Evolutionary conservation across 2,113 vertebrate species (phyloP), one percentile per base, ranked within the genome.

Genomic region (Bagarius yarrelli): DNA sequence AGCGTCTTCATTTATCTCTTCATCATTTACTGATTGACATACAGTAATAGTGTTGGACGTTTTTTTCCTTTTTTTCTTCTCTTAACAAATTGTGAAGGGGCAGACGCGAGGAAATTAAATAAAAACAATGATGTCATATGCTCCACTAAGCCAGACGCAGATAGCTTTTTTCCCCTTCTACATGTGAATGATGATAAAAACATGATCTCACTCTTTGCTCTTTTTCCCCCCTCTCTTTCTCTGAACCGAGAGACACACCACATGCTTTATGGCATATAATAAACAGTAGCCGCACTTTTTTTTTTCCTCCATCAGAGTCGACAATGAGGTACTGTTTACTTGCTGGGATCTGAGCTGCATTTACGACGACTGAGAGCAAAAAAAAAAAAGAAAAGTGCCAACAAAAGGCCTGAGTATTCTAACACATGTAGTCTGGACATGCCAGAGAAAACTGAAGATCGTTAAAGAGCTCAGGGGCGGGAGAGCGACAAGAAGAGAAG

Each of bases 181-280:
- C 83, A 79, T 81, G 85, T 66, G 60, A 74, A 84, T 74, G 81
- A 84, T 81, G 83, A 86, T 85, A 85, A 86, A 88, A 84, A 79
- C 85, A 88, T 88, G 84, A 88, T 78, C 82, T 85, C 86, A 79
- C 80, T 71, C 79, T 59, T 67, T 74, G 82, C 57, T 81, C 88
- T 76, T 55, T 59, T 66, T 81, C 47, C 40, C 36, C 53, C 81
- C 80, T 44, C 70, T 44, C 74, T 64, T 67, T 57, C 81, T 75
- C 72, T 88, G 78, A 88, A 89, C 90, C 90, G 87, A 88, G 85
- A 84, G 70, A 80, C 81, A 84, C 78, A 84, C 85, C 85, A 89
- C 92, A 91, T 91, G 89, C 90, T 94, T 94, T 94, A 93, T 95
- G 93, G 90, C 90, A 89, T 88, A 88, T 76, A 79, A 92, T 94